Base-by-base conservation (phyloP, 2,888 invertebrate genomes). In the Leptothorax acervorum region DNA sequence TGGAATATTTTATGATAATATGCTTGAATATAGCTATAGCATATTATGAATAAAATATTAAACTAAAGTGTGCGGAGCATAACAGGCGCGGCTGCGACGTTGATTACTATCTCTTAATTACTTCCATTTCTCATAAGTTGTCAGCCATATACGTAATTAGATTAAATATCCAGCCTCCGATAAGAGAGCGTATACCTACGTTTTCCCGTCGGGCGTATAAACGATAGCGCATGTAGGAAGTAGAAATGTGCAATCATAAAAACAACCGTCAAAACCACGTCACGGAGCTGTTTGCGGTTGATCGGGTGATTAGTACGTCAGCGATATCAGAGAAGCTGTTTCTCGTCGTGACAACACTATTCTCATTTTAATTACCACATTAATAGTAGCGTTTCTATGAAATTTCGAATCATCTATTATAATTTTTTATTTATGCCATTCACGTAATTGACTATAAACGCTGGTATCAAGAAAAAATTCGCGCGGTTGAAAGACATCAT, bases 251-350 rank as follows among this genome's bases (percentile, higher is more conserved):
- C 70, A 82, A 74, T 73, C 23, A 81, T 76, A 74, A 87, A 90
- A 88, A 88, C 70, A 55, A 51, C 53, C 45, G 66, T 57, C 82
- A 75, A 87, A 89, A 82, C 68, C 86, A 86, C 91, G 91, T 92
- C 91, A 91, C 65, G 53, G 55, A 74, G 88, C 87, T 91, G 85
- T 90, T 92, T 93, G 92, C 90, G 89, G 83, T 85, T 81, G 74
- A 86, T 88, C 86, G 86, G 51, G n/a, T 68, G 88, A 87, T 85
- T 81, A 78, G 35, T 86, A 86, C 89, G 89, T 90, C 87, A 90
- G 84, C 66, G 88, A 87, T 87, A 89, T 79, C 86, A 62, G 65
- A 85, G 62, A 74, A 83, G 48, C 71, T 63, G 66, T 23, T 83
- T 82, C 66, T 85, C 53, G 35, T 84, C 6, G 9, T 42, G 28